phyloP scores from a whole-genome alignment of 2,888 invertebrate genomes.

The Aelia acuminata region DNA sequence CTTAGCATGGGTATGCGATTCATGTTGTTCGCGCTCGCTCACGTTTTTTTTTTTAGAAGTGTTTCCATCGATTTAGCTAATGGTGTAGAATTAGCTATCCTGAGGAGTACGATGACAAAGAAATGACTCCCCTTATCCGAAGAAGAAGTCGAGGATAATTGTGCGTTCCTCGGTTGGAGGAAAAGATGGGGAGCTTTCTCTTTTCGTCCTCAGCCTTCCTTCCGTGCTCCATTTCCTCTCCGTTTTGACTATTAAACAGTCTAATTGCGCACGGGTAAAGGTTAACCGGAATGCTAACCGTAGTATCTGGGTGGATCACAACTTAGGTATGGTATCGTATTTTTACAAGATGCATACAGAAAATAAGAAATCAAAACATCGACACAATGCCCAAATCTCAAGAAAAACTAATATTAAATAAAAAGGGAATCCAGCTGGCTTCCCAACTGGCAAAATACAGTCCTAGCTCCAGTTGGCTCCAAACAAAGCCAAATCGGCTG shows the following conservation, averaged over 20 bases:
- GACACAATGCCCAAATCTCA: too few relatives aligned
- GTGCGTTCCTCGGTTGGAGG: not conserved
- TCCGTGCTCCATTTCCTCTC: constrained; percentile 17
- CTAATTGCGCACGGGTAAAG: not conserved
- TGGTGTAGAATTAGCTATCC: not conserved
- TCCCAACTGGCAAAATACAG: too few relatives aligned
- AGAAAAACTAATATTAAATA: too few relatives aligned
- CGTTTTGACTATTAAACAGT: constrained; percentile 38
- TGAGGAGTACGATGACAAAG: not conserved
- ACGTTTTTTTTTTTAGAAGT: not conserved
- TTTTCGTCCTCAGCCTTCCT: constrained; percentile 14
- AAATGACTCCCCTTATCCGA: not conserved
- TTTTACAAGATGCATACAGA: too few relatives aligned
- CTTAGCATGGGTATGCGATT: not conserved
- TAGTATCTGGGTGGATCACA: not conserved
- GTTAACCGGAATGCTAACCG: not conserved
- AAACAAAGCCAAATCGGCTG: too few relatives aligned
- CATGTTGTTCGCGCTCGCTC: not conserved
- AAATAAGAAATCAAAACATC: too few relatives aligned
- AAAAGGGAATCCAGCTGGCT: too few relatives aligned
- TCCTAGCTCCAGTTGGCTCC: too few relatives aligned
- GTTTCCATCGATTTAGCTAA: not conserved
- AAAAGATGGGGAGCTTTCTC: not conserved
- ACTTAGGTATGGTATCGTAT: not conserved
- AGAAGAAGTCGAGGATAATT: constrained; percentile 4